Evolutionary conservation across 2,113 vertebrate species (phyloP).

Genomic region (Antechinus stuartii): DNA sequence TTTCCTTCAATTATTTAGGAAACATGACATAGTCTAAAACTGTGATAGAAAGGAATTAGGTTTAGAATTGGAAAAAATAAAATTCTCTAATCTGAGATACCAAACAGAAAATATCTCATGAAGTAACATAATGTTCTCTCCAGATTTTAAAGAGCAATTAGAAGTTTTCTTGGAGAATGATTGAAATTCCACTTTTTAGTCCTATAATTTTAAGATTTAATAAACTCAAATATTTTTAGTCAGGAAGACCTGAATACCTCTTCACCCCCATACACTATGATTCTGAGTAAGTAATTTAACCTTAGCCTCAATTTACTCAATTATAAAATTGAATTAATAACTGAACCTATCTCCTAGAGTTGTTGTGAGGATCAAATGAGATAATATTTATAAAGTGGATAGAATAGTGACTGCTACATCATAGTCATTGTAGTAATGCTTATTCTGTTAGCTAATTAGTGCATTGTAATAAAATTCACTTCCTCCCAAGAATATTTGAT

Average conservation of each 20-base stretch:
- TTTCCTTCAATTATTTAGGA: slow-evolving; percentile 67
- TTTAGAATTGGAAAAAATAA: slow-evolving; percentile 61
- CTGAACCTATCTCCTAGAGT: not conserved
- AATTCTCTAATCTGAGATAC: slow-evolving; percentile 46
- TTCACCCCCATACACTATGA: not conserved
- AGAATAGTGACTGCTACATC: not conserved
- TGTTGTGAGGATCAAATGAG: not conserved
- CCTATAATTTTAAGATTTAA: slow-evolving; percentile 35
- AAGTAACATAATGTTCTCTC: slow-evolving; percentile 47
- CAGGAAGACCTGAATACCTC: not conserved
- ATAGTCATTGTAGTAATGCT: not conserved
- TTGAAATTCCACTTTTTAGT: slow-evolving; percentile 38
- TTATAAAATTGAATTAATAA: not conserved
- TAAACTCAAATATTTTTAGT: not conserved
- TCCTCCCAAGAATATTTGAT: not conserved
- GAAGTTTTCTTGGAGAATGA: slow-evolving; percentile 23
- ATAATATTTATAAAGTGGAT: not conserved
- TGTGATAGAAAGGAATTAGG: slow-evolving; percentile 69
- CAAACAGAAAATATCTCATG: slow-evolving; percentile 62
- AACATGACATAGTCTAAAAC: slow-evolving; percentile 60
- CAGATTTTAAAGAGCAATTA: slow-evolving; percentile 59
- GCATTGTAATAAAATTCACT: not conserved
- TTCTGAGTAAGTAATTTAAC: not conserved
- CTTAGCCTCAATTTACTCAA: not conserved
- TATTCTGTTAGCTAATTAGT: not conserved